Evolutionary conservation across 2,113 vertebrate genomes (phyloP).

Genomic region (Illadopsis cleaveri): DNA sequence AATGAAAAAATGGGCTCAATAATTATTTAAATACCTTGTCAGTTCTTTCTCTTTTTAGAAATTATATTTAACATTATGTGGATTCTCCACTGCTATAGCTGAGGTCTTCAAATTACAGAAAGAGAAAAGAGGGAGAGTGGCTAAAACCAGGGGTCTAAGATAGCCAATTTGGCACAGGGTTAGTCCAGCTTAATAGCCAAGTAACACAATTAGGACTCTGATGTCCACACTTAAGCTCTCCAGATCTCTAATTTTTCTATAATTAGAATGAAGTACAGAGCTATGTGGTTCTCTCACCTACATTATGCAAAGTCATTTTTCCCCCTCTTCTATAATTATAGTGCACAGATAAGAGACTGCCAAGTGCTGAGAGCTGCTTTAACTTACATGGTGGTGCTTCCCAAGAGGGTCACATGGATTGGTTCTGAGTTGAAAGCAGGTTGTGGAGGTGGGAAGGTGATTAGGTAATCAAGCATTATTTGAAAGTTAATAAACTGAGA

Average conservation of each 20-base stretch:
- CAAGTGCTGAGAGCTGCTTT: constrained; percentile 31
- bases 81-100: background rate
- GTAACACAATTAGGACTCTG: constrained; percentile 8
- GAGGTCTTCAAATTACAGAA: background rate
- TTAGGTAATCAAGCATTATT: background rate
- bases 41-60: background rate
- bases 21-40: background rate
- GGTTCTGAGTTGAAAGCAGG: background rate
- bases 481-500: background rate
- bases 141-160: background rate
- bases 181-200: background rate
- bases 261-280: constrained; percentile 37
- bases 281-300: background rate
- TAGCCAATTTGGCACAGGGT: background rate
- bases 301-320: background rate
- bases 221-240: background rate
- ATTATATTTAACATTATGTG: background rate
- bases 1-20: background rate
- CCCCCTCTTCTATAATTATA: constrained; percentile 4
- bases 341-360: background rate
- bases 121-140: background rate
- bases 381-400: background rate
- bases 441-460: background rate
- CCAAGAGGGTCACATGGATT: background rate
- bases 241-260: background rate